phyloP scores from a whole-genome alignment of 1,140 invertebrate genomes.

The Anadara kagoshimensis region DNA sequence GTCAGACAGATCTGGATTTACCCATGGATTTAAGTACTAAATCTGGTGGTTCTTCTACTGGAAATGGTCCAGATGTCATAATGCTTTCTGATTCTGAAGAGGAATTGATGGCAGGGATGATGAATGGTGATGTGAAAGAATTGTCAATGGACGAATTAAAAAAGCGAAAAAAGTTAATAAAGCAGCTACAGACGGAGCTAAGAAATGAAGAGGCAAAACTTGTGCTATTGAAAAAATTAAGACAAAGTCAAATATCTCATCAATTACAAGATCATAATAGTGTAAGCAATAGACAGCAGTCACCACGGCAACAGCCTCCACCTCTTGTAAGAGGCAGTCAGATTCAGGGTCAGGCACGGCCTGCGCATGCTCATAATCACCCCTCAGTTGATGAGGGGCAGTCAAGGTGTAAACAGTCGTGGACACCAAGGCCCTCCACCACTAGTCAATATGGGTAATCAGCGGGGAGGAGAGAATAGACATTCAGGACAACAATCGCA shows the following conservation, averaged over 20 bases:
- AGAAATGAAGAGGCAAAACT: slow-evolving; percentile 96
- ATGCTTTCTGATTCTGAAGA: slow-evolving; percentile 57
- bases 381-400: slow-evolving; percentile 45
- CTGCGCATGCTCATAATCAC: slow-evolving; percentile 48
- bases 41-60: slow-evolving; percentile 33
- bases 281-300: slow-evolving; percentile 37
- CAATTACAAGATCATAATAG: slow-evolving; percentile 47
- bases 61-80: slow-evolving; percentile 46
- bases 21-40: slow-evolving; percentile 65
- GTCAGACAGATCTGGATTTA: slow-evolving; percentile 37
- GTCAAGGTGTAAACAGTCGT: slow-evolving; percentile 30
- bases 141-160: slow-evolving; percentile 42
- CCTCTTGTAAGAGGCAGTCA: slow-evolving; percentile 69
- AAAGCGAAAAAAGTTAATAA: slow-evolving; percentile 52
- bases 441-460: slow-evolving; percentile 57
- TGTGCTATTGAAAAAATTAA: slow-evolving; percentile 93
- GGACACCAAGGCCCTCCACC: slow-evolving; percentile 63
- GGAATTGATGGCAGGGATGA: slow-evolving; percentile 27
- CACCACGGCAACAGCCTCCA: slow-evolving; percentile 65
- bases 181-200: slow-evolving; percentile 80
- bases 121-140: slow-evolving; percentile 45
- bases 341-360: slow-evolving; percentile 42
- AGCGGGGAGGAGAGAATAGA: slow-evolving; percentile 5
- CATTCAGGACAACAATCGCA: background rate
- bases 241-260: slow-evolving; percentile 87